Evolutionary conservation across 1,140 invertebrate genomes (phyloP).

Genomic region (Ephestia elutella): DNA sequence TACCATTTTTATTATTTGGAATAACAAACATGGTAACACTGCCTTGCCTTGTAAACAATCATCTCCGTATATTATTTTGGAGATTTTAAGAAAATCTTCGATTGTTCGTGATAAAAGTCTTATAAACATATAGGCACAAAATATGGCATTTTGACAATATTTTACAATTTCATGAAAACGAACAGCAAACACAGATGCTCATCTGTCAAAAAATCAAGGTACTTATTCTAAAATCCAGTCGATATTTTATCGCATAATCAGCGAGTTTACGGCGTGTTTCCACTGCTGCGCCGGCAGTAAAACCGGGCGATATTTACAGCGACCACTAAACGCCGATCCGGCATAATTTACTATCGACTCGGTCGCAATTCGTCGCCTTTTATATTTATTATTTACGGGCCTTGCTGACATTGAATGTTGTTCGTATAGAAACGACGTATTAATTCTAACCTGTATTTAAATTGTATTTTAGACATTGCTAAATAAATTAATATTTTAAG

Average conservation of each 20-base stretch:
- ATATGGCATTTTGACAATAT: no score
- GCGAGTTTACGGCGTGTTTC: constrained; percentile 11
- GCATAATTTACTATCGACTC: constrained; percentile 12
- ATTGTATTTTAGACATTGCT: neutral
- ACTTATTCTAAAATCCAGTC: constrained; percentile 9
- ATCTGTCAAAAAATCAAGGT: neutral
- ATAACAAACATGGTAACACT: no score
- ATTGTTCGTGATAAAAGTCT: no score
- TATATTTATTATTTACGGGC: constrained; percentile 13
- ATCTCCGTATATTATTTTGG: no score
- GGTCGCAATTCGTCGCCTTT: constrained; percentile 11
- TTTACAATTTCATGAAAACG: no score
- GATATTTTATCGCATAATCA: constrained; percentile 13
- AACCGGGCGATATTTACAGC: constrained; percentile 6
- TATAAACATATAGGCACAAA: no score
- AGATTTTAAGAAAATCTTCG: no score
- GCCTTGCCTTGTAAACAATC: no score
- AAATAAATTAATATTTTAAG: no score
- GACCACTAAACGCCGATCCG: constrained; percentile 12
- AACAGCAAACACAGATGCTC: no score
- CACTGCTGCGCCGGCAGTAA: constrained; percentile 6
- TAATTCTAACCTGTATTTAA: no score
- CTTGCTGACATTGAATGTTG: neutral
- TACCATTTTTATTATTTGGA: no score
- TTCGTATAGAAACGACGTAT: neutral